Percentiles rank a stretch among this genome's conserved stretches.
Conservation (phyloP, 2,113 vertebrate genomes). For the Todiramphus chloris region DNA sequence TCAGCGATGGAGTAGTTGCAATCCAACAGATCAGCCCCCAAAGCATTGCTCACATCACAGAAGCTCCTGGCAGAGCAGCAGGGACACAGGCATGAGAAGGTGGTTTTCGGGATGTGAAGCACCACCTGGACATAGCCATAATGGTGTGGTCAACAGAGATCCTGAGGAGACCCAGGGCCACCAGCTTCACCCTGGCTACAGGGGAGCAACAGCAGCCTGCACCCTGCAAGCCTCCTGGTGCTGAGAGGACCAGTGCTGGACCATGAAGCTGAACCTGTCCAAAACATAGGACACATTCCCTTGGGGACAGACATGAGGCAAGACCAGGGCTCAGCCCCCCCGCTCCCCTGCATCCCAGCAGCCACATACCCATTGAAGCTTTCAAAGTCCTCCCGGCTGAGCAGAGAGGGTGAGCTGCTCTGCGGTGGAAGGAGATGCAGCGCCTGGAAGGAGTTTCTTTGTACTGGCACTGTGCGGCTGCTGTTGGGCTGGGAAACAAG, state of each 20-base stretch:
- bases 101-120: neutral
- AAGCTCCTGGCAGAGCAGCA: constrained; percentile 19
- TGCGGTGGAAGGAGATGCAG: accelerated
- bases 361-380: neutral
- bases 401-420: neutral
- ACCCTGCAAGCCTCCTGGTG: accelerated
- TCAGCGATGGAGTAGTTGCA: constrained; percentile 10
- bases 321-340: neutral
- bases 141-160: accelerated
- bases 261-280: accelerated
- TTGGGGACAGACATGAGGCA: accelerated
- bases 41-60: neutral
- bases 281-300: accelerated
- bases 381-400: neutral
- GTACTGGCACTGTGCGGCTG: accelerated
- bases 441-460: neutral
- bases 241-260: neutral
- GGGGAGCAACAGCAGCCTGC: accelerated
- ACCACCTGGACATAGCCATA: accelerated
- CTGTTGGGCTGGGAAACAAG: neutral
- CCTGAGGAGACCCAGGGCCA: accelerated
- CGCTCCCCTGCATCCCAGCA: accelerated
- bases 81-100: accelerated
- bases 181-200: accelerated
- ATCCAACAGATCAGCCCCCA: constrained; percentile 34